These are phyloP conservation scores for Tachycineta bicolor DNA, from an alignment of 2,113 vertebrate genomes.

Conservation along the genomic window DNA sequence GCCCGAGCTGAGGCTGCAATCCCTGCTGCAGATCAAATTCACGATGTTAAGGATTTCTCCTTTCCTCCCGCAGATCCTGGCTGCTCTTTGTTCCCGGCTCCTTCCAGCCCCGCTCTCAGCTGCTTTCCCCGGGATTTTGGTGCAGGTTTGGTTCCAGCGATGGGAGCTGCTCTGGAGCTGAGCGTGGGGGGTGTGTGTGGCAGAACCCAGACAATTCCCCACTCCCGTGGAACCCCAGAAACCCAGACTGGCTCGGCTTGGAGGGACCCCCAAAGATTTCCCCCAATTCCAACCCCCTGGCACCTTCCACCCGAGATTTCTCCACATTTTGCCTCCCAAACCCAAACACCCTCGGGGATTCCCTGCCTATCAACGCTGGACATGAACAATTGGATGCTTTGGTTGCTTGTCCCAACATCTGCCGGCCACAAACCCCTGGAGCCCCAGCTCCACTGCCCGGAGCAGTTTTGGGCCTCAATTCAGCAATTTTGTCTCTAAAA, in stretches of 20 bases:
- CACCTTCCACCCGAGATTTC: background rate
- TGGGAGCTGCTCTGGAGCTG: background rate
- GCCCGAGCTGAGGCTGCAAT: background rate
- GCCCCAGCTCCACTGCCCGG: background rate
- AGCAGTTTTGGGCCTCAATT: background rate
- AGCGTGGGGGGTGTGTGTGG: fast-evolving
- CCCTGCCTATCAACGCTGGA: no score
- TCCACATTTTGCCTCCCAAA: fast-evolving
- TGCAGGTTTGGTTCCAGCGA: background rate
- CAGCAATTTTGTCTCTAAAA: background rate
- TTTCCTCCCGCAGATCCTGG: background rate
- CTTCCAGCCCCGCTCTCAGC: background rate
- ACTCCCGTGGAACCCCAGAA: background rate
- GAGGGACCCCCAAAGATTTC: background rate
- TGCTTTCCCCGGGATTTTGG: fast-evolving
- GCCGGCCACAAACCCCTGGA: background rate
- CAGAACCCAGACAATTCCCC: no score
- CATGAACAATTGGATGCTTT: fast-evolving
- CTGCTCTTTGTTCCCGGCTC: background rate
- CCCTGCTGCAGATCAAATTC: background rate
- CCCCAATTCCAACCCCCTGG: background rate
- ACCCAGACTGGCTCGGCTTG: fast-evolving
- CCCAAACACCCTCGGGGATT: no score
- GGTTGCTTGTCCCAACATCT: fast-evolving
- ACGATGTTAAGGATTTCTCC: background rate